Percentiles rank a stretch among this genome's conserved stretches.
phyloP scores from a whole-genome alignment of 2,888 invertebrate genomes.

The Orthosia incerta region DNA sequence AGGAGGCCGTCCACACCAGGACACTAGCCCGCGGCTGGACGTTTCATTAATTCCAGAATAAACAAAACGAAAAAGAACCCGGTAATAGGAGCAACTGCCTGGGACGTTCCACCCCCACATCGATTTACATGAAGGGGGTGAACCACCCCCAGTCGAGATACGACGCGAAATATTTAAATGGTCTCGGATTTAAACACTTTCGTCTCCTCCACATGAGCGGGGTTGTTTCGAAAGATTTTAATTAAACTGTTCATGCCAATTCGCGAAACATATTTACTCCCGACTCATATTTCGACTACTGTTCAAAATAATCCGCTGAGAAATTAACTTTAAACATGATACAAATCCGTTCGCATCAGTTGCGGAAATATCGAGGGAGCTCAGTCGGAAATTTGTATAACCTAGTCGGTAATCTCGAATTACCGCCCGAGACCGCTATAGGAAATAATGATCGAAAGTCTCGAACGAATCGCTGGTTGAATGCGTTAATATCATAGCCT shows the following conservation, averaged over 20 bases:
- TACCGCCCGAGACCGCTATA: slow-evolving; percentile 44
- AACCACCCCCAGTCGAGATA: slow-evolving; percentile 62
- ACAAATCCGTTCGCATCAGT: slow-evolving; percentile 40
- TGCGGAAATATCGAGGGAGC: slow-evolving; percentile 59
- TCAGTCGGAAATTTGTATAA: slow-evolving; percentile 60
- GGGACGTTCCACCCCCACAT: slow-evolving; percentile 74
- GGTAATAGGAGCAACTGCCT: slow-evolving; percentile 73
- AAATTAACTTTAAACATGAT: slow-evolving; percentile 44
- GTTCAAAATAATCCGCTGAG: slow-evolving; percentile 17
- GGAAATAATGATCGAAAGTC: slow-evolving; percentile 59
- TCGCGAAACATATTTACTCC: slow-evolving; percentile 9
- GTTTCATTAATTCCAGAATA: slow-evolving; percentile 81
- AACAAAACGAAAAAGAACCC: slow-evolving; percentile 75
- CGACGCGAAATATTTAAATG: slow-evolving; percentile 78
- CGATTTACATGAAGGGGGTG: slow-evolving; percentile 78
- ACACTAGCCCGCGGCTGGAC: slow-evolving; percentile 52
- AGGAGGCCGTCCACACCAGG: slow-evolving; percentile 28
- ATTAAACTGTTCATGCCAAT: slow-evolving; percentile 54
- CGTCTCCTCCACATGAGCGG: slow-evolving; percentile 48
- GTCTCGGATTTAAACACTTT: slow-evolving; percentile 72
- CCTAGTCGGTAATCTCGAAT: slow-evolving; percentile 53
- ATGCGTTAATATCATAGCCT: slow-evolving; percentile 41
- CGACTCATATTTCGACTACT: slow-evolving; percentile 23
- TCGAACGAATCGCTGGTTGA: slow-evolving; percentile 39
- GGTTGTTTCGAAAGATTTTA: slow-evolving; percentile 52